Percentiles rank a stretch among this genome's conserved stretches.
These are phyloP conservation scores for Eueremaeus valkanovi DNA, from an alignment of 2,888 invertebrate genomes.

Conservation along the genomic window DNA sequence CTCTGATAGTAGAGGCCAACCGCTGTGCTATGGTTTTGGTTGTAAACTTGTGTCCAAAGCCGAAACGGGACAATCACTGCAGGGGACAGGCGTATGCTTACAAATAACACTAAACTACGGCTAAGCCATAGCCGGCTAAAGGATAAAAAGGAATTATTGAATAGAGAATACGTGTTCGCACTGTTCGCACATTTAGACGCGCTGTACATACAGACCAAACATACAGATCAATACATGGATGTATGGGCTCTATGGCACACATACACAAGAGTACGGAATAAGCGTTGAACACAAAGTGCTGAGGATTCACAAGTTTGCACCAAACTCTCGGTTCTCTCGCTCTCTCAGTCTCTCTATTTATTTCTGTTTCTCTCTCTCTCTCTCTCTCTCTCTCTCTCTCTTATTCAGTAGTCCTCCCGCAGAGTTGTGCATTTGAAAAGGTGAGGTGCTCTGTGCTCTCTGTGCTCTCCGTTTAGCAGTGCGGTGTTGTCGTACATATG, in stretches of 20 bases:
- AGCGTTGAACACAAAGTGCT: too few relatives aligned
- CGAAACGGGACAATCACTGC: constrained; percentile 34
- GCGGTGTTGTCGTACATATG: constrained; percentile 33
- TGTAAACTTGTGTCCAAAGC: constrained; percentile 28
- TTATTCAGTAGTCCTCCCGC: not conserved
- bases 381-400: constrained; percentile 27
- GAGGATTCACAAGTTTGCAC: not conserved
- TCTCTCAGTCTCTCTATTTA: constrained; percentile 31
- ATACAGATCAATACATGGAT: constrained; percentile 8
- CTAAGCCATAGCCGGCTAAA: constrained; percentile 31
- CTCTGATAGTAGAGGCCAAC: constrained; percentile 7
- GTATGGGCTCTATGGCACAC: not conserved
- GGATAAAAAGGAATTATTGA: constrained; percentile 29
- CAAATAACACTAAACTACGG: constrained; percentile 31
- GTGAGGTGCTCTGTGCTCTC: not conserved
- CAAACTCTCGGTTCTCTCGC: constrained; percentile 14
- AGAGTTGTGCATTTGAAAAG: constrained; percentile 21
- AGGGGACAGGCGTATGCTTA: constrained; percentile 36
- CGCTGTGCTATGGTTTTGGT: constrained; percentile 27
- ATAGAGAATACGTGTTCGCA: constrained; percentile 22
- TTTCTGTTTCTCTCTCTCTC: too few relatives aligned
- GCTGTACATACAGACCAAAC: constrained; percentile 9
- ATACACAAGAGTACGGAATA: not conserved
- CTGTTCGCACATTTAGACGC: constrained; percentile 31
- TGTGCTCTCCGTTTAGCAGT: not conserved